Base-by-base conservation (phyloP, 1,140 invertebrate species). In the Procambarus virginalis region DNA sequence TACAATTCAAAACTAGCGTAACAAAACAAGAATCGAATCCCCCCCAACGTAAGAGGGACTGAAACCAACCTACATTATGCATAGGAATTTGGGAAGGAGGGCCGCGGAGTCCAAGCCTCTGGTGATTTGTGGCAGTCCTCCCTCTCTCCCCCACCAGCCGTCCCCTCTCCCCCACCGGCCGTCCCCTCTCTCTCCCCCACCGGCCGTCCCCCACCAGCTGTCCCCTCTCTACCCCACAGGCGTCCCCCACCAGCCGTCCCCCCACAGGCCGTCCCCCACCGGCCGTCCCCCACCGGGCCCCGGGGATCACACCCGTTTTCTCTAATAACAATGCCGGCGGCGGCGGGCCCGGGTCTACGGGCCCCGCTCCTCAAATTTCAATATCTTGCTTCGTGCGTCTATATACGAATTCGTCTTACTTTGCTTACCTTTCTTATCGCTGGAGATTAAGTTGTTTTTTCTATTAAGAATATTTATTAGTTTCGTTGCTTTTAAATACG, bases 301-400 rank as follows among this genome's bases (percentile, higher is more conserved):
- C 73, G 55, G 14, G 70, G 81, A 89, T 89, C 87, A 34, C 58
- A 77, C 87, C 87, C 87, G 87, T 89, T 89, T 89, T 89, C 87
- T 89, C 70, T 89, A 89, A 84, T 89, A 89, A 89, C 87, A 89
- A 89, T 89, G 87, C 86, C 86, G 76, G 80, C 79, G 86, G 86
- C 79, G 86, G 86, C 68, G 68, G 58, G 80, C n/a, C n/a, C 9
- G 78, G 84, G 73, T 84, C 87, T 89, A 89, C 87, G 87, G 87
- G 78, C n/a, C 73, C 51, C n/a, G 5, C 87, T 77, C 81, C 80
- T 22, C 60, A 73, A 14, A 45, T 34, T 68, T 68, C 45, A 64
- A 73, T 73, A n/a, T 12, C 68, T 9, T 2, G 5, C 68, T 73
- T 73, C n/a, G n/a, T n/a, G n/a, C n/a, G 10, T 73, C 4, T 10